Conservation (phyloP, 2,888 invertebrate species). For the Drosophila barbarae region DNA sequence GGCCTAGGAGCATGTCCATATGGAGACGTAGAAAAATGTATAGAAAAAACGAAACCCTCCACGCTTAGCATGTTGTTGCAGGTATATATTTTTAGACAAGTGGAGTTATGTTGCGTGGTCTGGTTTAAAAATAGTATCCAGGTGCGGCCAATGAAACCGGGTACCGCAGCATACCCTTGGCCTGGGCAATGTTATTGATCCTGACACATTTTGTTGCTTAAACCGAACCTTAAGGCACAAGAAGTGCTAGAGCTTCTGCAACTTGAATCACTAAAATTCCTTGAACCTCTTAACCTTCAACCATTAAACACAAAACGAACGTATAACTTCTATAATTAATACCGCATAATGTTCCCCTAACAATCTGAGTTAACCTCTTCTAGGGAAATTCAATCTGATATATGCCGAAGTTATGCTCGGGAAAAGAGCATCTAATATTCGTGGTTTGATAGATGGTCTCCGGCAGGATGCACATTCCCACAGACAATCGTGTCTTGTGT, state of each 20-base stretch:
- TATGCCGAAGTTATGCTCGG: too few species aligned
- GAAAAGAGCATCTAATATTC: slow-evolving; percentile 6
- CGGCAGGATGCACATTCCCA: slow-evolving; percentile 33
- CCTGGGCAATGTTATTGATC: slow-evolving; percentile 24
- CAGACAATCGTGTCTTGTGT: slow-evolving; percentile 26
- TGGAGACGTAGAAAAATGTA: slow-evolving; percentile 57
- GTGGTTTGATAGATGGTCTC: background rate
- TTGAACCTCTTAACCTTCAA: background rate
- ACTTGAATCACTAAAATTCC: background rate
- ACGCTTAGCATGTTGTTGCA: slow-evolving; percentile 38
- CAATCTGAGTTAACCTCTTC: background rate
- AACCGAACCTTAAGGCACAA: background rate
- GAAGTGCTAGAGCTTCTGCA: background rate
- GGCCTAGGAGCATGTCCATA: slow-evolving; percentile 20
- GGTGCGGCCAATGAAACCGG: slow-evolving; percentile 9
- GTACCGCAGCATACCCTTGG: slow-evolving; percentile 24
- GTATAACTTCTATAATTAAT: background rate
- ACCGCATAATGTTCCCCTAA: background rate
- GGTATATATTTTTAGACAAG: slow-evolving; percentile 69
- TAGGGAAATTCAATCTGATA: background rate
- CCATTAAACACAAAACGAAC: background rate
- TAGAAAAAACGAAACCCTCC: slow-evolving; percentile 45
- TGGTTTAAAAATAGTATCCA: slow-evolving; percentile 65
- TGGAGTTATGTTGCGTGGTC: slow-evolving; percentile 56
- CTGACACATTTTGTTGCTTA: slow-evolving; percentile 1